phyloP scores from a whole-genome alignment of 2,797 vertebrate genomes.

The Rhabdomys pumilio region DNA sequence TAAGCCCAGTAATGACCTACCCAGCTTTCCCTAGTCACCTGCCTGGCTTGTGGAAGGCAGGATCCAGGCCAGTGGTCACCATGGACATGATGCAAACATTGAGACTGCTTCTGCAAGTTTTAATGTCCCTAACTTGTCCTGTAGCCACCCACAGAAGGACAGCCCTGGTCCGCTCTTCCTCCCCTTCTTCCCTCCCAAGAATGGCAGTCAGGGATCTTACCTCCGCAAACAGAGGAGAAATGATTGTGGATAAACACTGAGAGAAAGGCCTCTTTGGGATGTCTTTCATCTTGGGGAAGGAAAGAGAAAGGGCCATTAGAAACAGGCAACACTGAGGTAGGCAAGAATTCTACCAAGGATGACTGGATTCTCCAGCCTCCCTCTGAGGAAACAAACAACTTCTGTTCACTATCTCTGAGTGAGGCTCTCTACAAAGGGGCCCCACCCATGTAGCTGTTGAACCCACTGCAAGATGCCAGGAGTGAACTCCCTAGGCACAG shows the following conservation, averaged over 20 bases:
- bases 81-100: fast-evolving
- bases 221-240: conserved; percentile 97
- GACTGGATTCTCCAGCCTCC: not conserved
- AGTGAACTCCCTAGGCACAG: fast-evolving
- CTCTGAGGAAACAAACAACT: fast-evolving
- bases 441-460: not conserved
- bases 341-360: not conserved
- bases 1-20: not conserved
- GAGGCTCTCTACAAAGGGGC: no score
- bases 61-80: fast-evolving
- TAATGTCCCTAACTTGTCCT: not conserved
- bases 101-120: not conserved
- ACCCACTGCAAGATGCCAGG: fast-evolving
- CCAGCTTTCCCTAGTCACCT: not conserved
- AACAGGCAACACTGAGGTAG: not conserved
- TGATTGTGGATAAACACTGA: conserved; percentile 95
- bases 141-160: fast-evolving
- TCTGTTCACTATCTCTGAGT: not conserved
- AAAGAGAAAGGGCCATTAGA: conserved; percentile 69
- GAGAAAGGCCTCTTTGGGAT: conserved; percentile 94
- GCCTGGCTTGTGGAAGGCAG: not conserved
- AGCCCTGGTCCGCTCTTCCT: fast-evolving
- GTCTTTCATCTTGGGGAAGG: conserved; percentile 90
- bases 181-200: fast-evolving
- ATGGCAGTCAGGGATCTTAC: conserved; percentile 87